These are phyloP conservation scores for Noturus placidus DNA, from an alignment of 2,113 vertebrate genomes.

Conservation along the genomic window DNA sequence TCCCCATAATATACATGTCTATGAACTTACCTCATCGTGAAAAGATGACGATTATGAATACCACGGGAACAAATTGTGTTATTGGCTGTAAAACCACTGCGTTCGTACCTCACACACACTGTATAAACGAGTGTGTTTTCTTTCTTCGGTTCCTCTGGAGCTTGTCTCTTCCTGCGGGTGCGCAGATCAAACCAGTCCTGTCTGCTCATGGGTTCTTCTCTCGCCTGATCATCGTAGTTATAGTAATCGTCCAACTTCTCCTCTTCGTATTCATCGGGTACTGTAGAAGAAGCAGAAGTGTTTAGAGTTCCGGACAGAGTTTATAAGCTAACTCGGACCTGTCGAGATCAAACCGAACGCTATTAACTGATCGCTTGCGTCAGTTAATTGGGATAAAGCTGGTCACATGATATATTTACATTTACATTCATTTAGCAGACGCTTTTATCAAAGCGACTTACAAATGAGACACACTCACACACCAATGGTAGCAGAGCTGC, in stretches of 20 bases:
- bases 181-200: constrained; percentile 70
- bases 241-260: constrained; percentile 47
- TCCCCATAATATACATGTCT: not conserved
- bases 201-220: constrained; percentile 42
- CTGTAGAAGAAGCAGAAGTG: constrained; percentile 26
- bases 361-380: not conserved
- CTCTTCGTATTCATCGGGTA: not conserved
- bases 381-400: not conserved
- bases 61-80: too few relatives aligned
- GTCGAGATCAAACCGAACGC: not conserved
- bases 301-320: not conserved
- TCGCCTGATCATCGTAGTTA: constrained; percentile 53
- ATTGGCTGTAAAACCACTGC: not conserved
- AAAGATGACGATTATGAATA: not conserved
- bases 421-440: too few relatives aligned
- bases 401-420: not conserved
- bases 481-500: too few relatives aligned
- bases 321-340: not conserved
- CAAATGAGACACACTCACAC: too few relatives aligned
- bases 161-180: constrained; percentile 66
- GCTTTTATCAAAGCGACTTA: too few relatives aligned
- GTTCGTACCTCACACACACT: constrained; percentile 71
- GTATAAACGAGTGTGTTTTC: constrained; percentile 59
- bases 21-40: not conserved
- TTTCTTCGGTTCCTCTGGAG: constrained; percentile 30